Percentiles rank a stretch among this genome's conserved stretches.
phyloP scores from a whole-genome alignment of 2,113 vertebrate genomes.

The Perca schrenkii region DNA sequence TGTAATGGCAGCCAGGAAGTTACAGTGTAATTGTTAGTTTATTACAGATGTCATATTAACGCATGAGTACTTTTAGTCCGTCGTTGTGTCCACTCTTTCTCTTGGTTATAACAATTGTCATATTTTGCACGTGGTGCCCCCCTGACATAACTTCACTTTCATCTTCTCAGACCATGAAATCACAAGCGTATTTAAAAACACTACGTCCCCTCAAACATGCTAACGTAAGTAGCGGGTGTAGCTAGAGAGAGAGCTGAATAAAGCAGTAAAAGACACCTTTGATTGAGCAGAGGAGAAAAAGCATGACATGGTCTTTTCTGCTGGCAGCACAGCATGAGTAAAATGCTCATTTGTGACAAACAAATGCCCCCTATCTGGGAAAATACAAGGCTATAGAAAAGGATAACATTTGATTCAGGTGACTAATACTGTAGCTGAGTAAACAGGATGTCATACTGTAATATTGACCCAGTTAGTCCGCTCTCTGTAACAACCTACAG shows the following conservation, averaged over 20 bases:
- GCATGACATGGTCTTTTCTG: slow-evolving; percentile 6
- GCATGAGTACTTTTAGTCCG: background rate
- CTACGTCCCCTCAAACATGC: background rate
- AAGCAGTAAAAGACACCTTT: background rate
- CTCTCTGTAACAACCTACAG: background rate
- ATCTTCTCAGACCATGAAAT: background rate
- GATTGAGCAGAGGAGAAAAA: background rate
- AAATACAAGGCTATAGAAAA: background rate
- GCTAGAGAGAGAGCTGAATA: no score
- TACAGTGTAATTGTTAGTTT: background rate
- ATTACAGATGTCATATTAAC: background rate
- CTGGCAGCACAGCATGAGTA: background rate
- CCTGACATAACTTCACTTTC: slow-evolving; percentile 1
- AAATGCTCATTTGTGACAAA: background rate
- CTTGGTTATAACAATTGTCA: background rate
- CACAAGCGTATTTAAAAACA: background rate
- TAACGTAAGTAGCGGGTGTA: background rate
- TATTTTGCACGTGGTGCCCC: slow-evolving; percentile 37
- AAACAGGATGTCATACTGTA: background rate
- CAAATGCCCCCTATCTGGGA: background rate
- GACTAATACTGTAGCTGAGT: background rate
- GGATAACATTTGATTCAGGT: background rate
- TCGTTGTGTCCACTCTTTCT: background rate
- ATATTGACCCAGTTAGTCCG: background rate
- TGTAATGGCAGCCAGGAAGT: slow-evolving; percentile 27